Evolutionary conservation across 2,113 vertebrate species (phyloP).

Genomic region (Strix uralensis): DNA sequence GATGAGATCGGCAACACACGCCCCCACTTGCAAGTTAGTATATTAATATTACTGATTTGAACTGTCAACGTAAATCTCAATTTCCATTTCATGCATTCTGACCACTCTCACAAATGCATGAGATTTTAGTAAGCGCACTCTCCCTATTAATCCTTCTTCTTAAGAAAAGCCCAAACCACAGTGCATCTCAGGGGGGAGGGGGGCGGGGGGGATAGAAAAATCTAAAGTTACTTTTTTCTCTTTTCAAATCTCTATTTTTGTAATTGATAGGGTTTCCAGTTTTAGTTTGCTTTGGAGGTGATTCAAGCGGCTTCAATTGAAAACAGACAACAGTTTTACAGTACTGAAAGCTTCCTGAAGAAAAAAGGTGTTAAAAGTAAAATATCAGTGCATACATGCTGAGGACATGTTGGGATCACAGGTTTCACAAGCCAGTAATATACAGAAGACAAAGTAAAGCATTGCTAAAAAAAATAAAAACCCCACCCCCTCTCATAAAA

Average conservation of each 20-base stretch:
- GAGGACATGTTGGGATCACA: background rate
- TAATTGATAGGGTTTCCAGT: background rate
- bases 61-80: background rate
- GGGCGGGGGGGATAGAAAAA: background rate
- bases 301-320: background rate
- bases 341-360: background rate
- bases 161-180: background rate
- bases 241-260: background rate
- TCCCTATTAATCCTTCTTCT: background rate
- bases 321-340: background rate
- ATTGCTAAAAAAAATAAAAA: background rate
- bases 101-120: background rate
- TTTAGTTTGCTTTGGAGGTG: background rate
- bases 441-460: background rate
- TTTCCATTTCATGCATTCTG: background rate
- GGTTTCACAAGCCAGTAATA: background rate
- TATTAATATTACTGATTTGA: background rate
- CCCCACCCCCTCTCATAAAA: background rate
- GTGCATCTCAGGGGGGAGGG: fast-evolving
- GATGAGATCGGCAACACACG: background rate
- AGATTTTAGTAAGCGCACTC: background rate
- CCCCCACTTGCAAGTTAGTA: background rate
- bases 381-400: background rate
- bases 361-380: background rate
- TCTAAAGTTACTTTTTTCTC: background rate